Conservation (phyloP, 1,140 invertebrate genomes). For the Ceratitis capitata region DNA sequence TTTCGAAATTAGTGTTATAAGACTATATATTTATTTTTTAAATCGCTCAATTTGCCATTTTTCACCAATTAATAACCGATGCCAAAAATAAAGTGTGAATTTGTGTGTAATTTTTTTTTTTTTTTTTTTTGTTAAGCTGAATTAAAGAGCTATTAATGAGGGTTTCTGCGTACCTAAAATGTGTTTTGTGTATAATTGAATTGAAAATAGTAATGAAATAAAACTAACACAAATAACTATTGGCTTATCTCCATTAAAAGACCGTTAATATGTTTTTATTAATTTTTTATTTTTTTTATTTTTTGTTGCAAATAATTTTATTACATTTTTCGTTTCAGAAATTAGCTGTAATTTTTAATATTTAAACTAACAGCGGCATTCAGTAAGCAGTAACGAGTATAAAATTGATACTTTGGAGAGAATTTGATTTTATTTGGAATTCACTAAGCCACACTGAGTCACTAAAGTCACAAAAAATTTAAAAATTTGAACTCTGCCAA, state of each 20-base stretch:
- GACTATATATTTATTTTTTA: background rate
- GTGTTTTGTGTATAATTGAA: background rate
- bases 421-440: too few species aligned
- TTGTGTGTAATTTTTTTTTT: background rate
- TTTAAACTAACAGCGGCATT: too few species aligned
- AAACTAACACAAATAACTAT: background rate
- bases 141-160: background rate
- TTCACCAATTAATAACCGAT: background rate
- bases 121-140: background rate
- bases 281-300: too few species aligned
- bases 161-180: background rate
- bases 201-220: background rate
- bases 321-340: too few species aligned
- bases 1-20: background rate
- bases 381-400: too few species aligned
- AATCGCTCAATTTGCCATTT: background rate
- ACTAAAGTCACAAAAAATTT: too few species aligned
- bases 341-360: too few species aligned
- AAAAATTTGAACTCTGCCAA: too few species aligned
- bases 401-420: too few species aligned
- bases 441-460: too few species aligned
- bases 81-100: background rate
- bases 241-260: background rate
- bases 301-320: too few species aligned
- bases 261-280: too few species aligned